Evolutionary conservation across 2,113 vertebrate genomes (phyloP).

Genomic region (human (Homo sapiens)): DNA sequence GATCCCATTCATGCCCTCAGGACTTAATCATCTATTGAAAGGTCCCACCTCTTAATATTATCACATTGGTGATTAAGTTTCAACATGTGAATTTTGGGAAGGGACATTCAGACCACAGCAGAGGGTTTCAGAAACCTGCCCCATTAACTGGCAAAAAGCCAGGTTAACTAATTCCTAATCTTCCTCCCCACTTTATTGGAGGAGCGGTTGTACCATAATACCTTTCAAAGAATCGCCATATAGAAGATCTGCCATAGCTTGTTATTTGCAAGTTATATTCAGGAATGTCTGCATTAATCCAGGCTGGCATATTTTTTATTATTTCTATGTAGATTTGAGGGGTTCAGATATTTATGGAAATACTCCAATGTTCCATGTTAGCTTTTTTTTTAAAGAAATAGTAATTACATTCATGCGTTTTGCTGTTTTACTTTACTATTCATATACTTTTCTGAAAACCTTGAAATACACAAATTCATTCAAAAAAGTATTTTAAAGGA

Average conservation of each 20-base stretch:
- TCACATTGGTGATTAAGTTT: neutral
- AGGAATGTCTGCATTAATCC: neutral
- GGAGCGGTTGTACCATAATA: neutral
- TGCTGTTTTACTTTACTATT: neutral
- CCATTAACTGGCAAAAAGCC: neutral
- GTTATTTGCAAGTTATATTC: neutral
- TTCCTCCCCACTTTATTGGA: neutral
- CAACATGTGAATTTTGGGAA: neutral
- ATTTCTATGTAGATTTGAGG: slow-evolving; percentile 12
- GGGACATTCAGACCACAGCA: neutral
- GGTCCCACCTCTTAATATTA: neutral
- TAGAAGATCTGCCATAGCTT: neutral
- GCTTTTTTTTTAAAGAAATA: neutral
- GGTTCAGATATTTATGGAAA: neutral
- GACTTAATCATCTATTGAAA: neutral
- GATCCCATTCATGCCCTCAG: neutral
- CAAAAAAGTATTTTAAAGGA: slow-evolving; percentile 1
- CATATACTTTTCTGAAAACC: slow-evolving; percentile 15
- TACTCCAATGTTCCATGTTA: neutral
- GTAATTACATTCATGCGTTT: neutral
- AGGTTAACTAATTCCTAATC: neutral
- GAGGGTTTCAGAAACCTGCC: neutral
- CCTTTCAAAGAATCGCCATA: neutral
- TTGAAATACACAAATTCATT: neutral
- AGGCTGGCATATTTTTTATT: neutral